Evolutionary conservation across 2,888 invertebrate genomes (phyloP), one percentile per base, ranked within the genome.

Genomic region (Pyralis farinalis): DNA sequence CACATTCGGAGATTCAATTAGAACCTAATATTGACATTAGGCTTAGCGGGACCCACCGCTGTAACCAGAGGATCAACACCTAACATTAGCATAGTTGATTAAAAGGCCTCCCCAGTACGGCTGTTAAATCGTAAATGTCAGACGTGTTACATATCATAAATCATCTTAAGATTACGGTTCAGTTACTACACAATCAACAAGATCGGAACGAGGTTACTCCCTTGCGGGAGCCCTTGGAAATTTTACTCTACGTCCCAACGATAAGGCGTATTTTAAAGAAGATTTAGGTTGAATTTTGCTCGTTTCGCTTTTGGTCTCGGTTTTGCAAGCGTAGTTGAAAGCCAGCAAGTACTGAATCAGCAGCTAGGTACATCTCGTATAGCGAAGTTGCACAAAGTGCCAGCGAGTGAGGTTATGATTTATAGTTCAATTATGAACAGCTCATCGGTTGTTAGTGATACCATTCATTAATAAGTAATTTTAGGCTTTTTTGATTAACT

Each of bases 11-110:
- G 67, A 80, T 82, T 84, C 77, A 84, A 85, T 85, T 84, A 84
- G 77, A 63, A 58, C 64, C 65, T 74, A 69, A 80, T 81, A 84
- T 84, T 84, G 84, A 81, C 80, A 76, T 76, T 67, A 69, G 74
- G 59, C 68, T 77, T 73, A 69, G 74, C 60, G 69, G 60, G 58
- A 57, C 70, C 66, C 62, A 51, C 60, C 62, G 59, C 62, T 57
- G 51, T 57, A 53, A 55, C 58, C 66, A 63, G 68, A 64, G 75
- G 76, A 81, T 79, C 78, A 78, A 80, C 82, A 77, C 73, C 79
- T 79, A 76, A 81, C 84, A 86, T 87, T 87, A 84, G 79, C 84
- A 84, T 84, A 84, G 82, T 83, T 87, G 86, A 87, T 87, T 87
- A 87, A 85, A 86, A 87, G 81, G 83, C 80, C 82, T 78, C 72